Conservation (phyloP, 1,140 invertebrate genomes). For the Metopolophium dirhodum region DNA sequence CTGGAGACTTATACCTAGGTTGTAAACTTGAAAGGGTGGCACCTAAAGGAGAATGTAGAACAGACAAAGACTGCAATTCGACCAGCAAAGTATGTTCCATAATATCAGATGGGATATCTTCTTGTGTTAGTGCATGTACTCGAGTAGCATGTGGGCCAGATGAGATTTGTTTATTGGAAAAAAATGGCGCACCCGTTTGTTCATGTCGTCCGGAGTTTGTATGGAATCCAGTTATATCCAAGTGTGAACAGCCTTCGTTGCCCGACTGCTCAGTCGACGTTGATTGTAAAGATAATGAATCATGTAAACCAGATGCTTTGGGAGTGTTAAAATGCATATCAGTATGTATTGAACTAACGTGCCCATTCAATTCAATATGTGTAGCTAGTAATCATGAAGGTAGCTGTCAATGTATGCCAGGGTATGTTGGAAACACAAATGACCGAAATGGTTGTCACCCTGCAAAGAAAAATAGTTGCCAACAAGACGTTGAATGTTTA, state of each 20-base stretch:
- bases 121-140: slow-evolving; percentile 79
- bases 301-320: slow-evolving; percentile 81
- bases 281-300: slow-evolving; percentile 74
- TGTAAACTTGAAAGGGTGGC: slow-evolving; percentile 81
- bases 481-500: slow-evolving; percentile 75
- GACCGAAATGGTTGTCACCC: slow-evolving; percentile 83
- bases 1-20: slow-evolving; percentile 75
- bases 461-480: slow-evolving; percentile 61
- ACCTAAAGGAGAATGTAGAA: slow-evolving; percentile 74
- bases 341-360: slow-evolving; percentile 80
- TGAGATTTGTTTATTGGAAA: slow-evolving; percentile 77
- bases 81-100: slow-evolving; percentile 70
- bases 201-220: slow-evolving; percentile 77
- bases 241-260: slow-evolving; percentile 83
- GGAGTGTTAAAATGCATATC: slow-evolving; percentile 82
- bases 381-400: slow-evolving; percentile 79
- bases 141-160: slow-evolving; percentile 80
- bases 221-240: slow-evolving; percentile 81
- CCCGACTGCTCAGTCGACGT: slow-evolving; percentile 77
- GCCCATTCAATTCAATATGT: slow-evolving; percentile 82
- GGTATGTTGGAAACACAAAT: slow-evolving; percentile 84
- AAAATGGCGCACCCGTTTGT: slow-evolving; percentile 73
- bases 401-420: slow-evolving; percentile 79
- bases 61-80: slow-evolving; percentile 74
- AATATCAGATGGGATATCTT: slow-evolving; percentile 67